Evolutionary conservation across 2,888 invertebrate species (phyloP), one percentile per base, ranked within the genome.

Genomic region (Strigamia crassipes): DNA sequence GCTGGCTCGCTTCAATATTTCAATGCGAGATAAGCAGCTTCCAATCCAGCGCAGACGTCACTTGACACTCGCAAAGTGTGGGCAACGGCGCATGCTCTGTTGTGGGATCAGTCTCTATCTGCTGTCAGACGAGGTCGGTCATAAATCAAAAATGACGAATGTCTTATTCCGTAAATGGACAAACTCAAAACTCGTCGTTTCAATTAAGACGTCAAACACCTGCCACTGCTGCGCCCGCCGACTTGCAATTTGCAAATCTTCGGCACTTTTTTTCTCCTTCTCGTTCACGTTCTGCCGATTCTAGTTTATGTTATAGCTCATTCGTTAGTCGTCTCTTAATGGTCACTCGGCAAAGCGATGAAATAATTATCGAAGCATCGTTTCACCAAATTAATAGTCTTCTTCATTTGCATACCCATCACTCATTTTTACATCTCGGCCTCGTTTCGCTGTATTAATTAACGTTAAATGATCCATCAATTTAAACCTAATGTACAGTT

Each of bases 71-170:
- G 61, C 61, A 66, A 66, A 66, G 61, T 66, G 61, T 66, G 61
- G 61, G 61, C 61, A 66, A 21, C 61, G 61, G 61, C 61, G 61
- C 61, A 66, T 66, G 23, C 61, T 21, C 61, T 66, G 61, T 66
- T 66, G 61, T 23, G 61, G 61, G 61, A 66, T 66, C 61, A 66
- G 61, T 21, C 18, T 23, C 18, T 66, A 66, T 66, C 61, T 66
- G 61, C 61, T 18, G 21, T 66, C 61, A 66, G 12, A 66, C 21
- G 61, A 66, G 61, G 61, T 18, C 61, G 18, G 61, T 66, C 61
- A 66, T 66, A 66, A 66, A 66, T 66, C 61, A 66, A 66, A 66
- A 66, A 66, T 66, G 61, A 66, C 61, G 61, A 66, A 66, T 66
- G 61, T 66, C 61, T 66, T 66, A 66, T 66, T 66, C 23, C 61